Evolutionary conservation across 1,140 invertebrate species (phyloP).

Genomic region (Zaprionus inermis): DNA sequence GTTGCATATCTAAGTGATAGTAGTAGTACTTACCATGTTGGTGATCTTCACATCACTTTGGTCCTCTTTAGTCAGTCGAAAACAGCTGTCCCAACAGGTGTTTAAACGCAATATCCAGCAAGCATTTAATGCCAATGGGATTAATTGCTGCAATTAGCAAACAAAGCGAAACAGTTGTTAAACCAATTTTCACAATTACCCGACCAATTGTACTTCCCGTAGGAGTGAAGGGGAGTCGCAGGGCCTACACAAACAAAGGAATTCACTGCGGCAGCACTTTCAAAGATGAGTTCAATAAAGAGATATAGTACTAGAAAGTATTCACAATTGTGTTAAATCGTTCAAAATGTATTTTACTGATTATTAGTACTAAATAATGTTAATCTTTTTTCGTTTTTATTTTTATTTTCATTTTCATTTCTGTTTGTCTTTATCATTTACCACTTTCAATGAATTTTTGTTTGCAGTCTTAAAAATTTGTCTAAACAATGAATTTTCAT

Average conservation of each 20-base stretch:
- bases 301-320: neutral
- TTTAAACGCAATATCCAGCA: constrained; percentile 40
- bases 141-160: constrained; percentile 62
- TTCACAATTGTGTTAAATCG: constrained; percentile 46
- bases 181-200: constrained; percentile 46
- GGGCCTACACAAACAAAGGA: neutral
- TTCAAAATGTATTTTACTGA: constrained; percentile 79
- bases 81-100: constrained; percentile 62
- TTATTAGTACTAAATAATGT: constrained; percentile 78
- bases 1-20: constrained; percentile 25
- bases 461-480: constrained; percentile 82
- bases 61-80: constrained; percentile 10
- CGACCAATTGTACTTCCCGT: constrained; percentile 27
- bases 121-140: constrained; percentile 41
- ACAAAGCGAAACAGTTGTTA: constrained; percentile 68
- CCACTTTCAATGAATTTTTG: constrained; percentile 78
- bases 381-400: constrained; percentile 48
- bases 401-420: constrained; percentile 29
- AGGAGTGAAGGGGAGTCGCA: neutral
- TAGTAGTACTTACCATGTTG: constrained; percentile 1
- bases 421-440: constrained; percentile 57
- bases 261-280: neutral
- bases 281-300: constrained; percentile 1
- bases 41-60: constrained; percentile 12
- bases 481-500: constrained; percentile 82